phyloP scores from a whole-genome alignment of 2,797 vertebrate species.

The Phrynocephalus vlangalii region DNA sequence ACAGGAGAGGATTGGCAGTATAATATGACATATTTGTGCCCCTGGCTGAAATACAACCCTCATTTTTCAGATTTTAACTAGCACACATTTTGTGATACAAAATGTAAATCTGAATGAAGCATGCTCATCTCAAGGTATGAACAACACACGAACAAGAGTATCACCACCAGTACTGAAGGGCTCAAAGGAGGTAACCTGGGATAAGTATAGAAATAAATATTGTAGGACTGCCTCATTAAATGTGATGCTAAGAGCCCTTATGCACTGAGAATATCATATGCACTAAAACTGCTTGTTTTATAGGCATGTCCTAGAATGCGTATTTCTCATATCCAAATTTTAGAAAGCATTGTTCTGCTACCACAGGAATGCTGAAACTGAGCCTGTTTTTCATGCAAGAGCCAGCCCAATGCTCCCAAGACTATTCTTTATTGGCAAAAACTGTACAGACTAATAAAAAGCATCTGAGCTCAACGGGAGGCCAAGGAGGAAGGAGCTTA shows the following conservation, averaged over 20 bases:
- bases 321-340: conserved; percentile 7
- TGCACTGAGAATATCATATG: not conserved
- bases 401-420: not conserved
- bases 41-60: not conserved
- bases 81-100: not conserved
- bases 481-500: not conserved
- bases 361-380: conserved; percentile 14
- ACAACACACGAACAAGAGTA: not conserved
- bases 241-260: not conserved
- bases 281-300: conserved; percentile 8
- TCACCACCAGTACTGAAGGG: conserved; percentile 3
- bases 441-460: conserved; percentile 32
- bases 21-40: not conserved
- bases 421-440: conserved; percentile 21
- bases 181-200: not conserved
- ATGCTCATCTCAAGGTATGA: not conserved
- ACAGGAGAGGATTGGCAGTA: not conserved
- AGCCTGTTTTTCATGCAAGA: conserved; percentile 25
- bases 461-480: conserved; percentile 6
- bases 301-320: conserved; percentile 1
- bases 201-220: not conserved
- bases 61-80: not conserved
- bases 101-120: not conserved
- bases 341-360: not conserved
- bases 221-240: not conserved